Base-by-base conservation (phyloP, 1,140 invertebrate genomes). In the Leptestheria dahalacensis region DNA sequence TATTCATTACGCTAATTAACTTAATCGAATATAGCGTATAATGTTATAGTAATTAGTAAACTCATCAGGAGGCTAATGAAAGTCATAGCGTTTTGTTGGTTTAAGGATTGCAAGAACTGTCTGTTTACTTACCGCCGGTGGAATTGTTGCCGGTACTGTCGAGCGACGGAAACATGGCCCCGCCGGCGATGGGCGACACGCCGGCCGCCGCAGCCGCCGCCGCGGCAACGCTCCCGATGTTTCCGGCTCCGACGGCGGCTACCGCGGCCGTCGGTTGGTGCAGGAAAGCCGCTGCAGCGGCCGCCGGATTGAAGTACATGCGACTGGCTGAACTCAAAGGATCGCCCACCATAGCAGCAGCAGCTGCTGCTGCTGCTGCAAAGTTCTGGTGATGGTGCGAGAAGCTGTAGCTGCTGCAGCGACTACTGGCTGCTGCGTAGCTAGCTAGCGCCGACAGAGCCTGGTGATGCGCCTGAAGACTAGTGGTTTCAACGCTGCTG, bases 231-330 rank as follows among this genome's bases (percentile, higher is more conserved):
- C 66, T 73, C 69, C 60, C 72, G 71, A 66, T 75, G 72, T 2
- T 70, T 70, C 3, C 72, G 69, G 70, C 78, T 66, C 61, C 75
- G 67, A 69, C 77, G 70, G 58, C 61, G 21, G 51, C 48, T 50
- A 57, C 57, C 63, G 62, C 28, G 25, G 58, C 58, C 15, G 48
- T 52, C 18, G 58, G 48, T 23, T 60, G 58, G 20, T 83, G 86
- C 62, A 89, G 75, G 74, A 90, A 90, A 50, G 86, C 86, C 4
- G 86, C 86, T 1, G 86, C 86, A 9, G 61, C 61, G 18, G 61
- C 61, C 9, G 62, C 62, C 52, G 64, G 53, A 33, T 62, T 65
- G 58, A 66, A 66, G 57, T 67, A 67, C 65, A 67, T 66, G 29
- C 66, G 65, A 6, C 65, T 52, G 6, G 61, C 61, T 12, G 58